These are phyloP conservation scores for Anoura caudifer DNA, from an alignment of 2,113 vertebrate species.

Conservation along the genomic window DNA sequence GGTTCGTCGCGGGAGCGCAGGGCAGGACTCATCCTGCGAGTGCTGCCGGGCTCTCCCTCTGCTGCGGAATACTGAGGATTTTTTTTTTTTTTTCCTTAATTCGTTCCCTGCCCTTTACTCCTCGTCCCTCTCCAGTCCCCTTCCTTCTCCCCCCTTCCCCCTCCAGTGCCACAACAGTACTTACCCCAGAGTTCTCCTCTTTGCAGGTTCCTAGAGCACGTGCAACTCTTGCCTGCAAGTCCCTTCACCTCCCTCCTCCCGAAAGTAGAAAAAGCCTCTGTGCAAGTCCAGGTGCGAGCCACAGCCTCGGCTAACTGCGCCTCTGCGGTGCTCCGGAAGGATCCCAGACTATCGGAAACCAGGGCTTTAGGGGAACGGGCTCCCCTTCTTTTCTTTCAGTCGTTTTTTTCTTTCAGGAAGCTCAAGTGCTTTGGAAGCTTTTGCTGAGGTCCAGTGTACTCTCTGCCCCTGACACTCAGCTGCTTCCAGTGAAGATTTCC, in stretches of 20 bases:
- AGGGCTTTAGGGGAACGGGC: not conserved
- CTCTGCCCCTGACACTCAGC: not conserved
- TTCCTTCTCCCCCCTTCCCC: not conserved
- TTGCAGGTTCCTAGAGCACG: conserved; percentile 24
- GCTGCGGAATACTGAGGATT: conserved; percentile 32
- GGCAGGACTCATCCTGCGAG: conserved; percentile 1
- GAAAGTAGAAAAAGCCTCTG: not conserved
- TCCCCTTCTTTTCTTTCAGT: not conserved
- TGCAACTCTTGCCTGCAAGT: conserved; percentile 41
- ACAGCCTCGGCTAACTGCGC: not conserved
- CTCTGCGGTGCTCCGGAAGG: not conserved
- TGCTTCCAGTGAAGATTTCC: conserved; percentile 34
- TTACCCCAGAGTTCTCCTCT: conserved; percentile 63
- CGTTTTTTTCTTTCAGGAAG: conserved; percentile 14
- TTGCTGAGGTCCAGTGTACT: conserved; percentile 37
- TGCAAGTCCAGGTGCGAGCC: not conserved
- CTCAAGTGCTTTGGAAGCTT: conserved; percentile 34
- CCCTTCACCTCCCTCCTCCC: conserved; percentile 42
- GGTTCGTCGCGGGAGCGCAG: not conserved
- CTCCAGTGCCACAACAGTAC: conserved; percentile 1
- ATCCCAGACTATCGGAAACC: not conserved
- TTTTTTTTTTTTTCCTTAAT: conserved; percentile 41
- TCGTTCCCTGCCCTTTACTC: conserved; percentile 21
- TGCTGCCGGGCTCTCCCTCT: conserved; percentile 18
- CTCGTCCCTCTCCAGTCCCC: not conserved